These are phyloP conservation scores for Mustela lutreola DNA, from an alignment of 2,113 vertebrate genomes.

Conservation along the genomic window DNA sequence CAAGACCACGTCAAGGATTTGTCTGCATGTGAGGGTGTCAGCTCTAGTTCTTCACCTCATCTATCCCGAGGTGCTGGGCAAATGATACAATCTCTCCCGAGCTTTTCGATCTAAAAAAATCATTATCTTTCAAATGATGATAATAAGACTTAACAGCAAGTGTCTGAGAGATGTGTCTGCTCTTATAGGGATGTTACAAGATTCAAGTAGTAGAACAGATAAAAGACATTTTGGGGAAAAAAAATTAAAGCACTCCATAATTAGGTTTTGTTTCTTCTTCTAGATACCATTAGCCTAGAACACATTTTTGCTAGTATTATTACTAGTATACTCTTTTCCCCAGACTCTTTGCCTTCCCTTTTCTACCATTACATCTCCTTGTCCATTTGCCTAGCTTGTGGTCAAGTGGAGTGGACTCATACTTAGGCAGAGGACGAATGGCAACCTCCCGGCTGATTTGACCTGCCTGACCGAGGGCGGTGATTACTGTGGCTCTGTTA, in stretches of 20 bases:
- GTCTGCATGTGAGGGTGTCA: background rate
- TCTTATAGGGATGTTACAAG: background rate
- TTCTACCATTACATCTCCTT: background rate
- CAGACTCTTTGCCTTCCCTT: background rate
- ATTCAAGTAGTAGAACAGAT: background rate
- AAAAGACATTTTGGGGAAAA: conserved; percentile 6
- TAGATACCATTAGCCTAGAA: background rate
- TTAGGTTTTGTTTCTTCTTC: conserved; percentile 42
- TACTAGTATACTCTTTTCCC: background rate
- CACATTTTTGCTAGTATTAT: background rate
- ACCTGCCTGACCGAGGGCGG: background rate
- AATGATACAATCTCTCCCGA: background rate
- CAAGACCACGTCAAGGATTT: background rate
- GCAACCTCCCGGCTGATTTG: background rate
- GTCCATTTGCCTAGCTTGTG: background rate
- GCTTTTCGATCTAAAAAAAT: background rate
- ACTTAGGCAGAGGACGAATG: background rate
- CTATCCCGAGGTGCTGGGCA: background rate
- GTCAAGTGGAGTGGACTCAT: background rate
- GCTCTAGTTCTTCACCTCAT: background rate
- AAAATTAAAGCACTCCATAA: background rate
- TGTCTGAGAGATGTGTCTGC: background rate
- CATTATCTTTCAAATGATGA: background rate
- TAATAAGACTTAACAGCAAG: background rate
- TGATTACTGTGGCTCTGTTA: background rate